Percentiles rank a stretch among this genome's conserved stretches.
Evolutionary conservation across 2,888 invertebrate species (phyloP).

Genomic region (Drosophila kanekoi): DNA sequence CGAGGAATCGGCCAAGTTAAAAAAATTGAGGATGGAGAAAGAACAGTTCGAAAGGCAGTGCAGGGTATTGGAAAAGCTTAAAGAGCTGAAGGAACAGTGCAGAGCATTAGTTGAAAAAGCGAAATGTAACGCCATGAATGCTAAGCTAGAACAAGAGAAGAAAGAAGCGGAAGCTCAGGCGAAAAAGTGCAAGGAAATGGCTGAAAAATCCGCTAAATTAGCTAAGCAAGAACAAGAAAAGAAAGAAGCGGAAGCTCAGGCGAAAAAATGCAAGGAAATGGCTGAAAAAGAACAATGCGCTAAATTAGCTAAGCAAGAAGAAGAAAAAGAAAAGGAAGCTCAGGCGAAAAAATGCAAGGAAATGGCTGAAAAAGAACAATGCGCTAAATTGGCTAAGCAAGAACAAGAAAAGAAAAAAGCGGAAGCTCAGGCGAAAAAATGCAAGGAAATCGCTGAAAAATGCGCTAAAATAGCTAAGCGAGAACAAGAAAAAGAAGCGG

Average conservation of each 20-base stretch:
- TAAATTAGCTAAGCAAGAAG: neutral
- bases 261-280: conserved; percentile 10
- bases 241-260: neutral
- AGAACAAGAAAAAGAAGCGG: too few relatives aligned
- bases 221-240: neutral
- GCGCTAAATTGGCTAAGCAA: too few relatives aligned
- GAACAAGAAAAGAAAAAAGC: too few relatives aligned
- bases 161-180: neutral
- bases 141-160: neutral
- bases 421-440: too few relatives aligned
- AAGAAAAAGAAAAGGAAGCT: too few relatives aligned
- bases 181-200: conserved; percentile 11
- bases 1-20: neutral
- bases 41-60: neutral
- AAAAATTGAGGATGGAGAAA: neutral
- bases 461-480: too few relatives aligned
- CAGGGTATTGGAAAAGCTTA: neutral
- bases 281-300: conserved; percentile 8
- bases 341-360: too few relatives aligned
- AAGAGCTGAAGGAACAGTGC: conserved; percentile 9
- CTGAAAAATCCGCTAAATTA: neutral
- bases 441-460: too few relatives aligned
- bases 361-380: too few relatives aligned
- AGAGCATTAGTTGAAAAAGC: neutral
- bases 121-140: neutral